A percentile compares a stretch with the other conserved stretches of the same genome.
Evolutionary conservation across 2,113 vertebrate species (phyloP).

Genomic region (Tragelaphus imberbis): DNA sequence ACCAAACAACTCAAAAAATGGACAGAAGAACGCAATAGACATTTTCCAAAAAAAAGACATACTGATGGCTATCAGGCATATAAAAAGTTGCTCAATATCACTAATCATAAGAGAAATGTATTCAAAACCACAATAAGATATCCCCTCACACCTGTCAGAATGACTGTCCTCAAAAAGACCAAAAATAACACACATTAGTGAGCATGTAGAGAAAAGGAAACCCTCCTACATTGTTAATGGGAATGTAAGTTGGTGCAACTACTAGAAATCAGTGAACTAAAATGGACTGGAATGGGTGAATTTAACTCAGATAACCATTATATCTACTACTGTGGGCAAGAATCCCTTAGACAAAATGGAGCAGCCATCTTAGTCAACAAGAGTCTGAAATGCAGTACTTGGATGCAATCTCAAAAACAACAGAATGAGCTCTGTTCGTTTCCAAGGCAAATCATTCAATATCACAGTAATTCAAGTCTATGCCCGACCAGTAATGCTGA

Average conservation of each 20-base stretch:
- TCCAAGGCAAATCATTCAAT: background rate
- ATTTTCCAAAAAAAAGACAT: background rate
- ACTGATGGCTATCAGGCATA: background rate
- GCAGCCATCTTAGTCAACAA: background rate
- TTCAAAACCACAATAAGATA: background rate
- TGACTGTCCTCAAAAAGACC: background rate
- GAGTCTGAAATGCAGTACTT: background rate
- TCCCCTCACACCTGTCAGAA: background rate
- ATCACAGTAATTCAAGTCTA: background rate
- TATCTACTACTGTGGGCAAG: background rate
- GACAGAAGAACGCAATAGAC: background rate
- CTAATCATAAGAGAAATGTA: background rate
- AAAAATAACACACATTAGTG: background rate
- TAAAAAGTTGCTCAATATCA: background rate
- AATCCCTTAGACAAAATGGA: background rate
- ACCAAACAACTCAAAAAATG: background rate
- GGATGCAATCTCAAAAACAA: background rate
- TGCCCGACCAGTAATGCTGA: background rate
- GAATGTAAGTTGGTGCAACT: background rate
- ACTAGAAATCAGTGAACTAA: background rate
- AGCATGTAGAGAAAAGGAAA: background rate
- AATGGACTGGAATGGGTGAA: background rate
- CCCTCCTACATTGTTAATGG: background rate
- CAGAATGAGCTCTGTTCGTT: background rate
- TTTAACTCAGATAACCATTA: background rate